Conservation (phyloP, 2,797 vertebrate species). For the Chloroceryle inda region DNA sequence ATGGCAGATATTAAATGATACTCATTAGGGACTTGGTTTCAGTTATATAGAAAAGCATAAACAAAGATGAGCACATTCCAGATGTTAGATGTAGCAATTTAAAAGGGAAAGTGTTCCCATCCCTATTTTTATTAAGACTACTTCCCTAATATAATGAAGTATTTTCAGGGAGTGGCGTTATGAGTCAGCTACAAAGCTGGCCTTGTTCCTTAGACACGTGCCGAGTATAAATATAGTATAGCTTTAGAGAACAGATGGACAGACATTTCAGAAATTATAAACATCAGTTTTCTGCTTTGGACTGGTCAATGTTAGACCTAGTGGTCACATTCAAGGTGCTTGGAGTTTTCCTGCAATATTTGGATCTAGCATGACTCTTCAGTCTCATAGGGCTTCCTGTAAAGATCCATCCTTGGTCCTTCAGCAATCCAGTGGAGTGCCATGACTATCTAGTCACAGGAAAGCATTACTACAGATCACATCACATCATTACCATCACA, state of each 20-base stretch:
- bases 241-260: constrained; percentile 67
- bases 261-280: constrained; percentile 54
- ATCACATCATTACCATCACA: not conserved
- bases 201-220: constrained; percentile 32
- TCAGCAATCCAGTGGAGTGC: not conserved
- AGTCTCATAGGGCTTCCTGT: not conserved
- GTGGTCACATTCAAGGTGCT: not conserved
- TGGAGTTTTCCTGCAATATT: constrained; percentile 1
- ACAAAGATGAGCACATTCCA: not conserved
- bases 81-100: not conserved
- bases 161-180: constrained; percentile 31
- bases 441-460: fast-evolving
- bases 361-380: not conserved
- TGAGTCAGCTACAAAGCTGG: constrained; percentile 30
- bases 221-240: constrained; percentile 59
- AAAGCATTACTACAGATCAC: not conserved
- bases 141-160: not conserved
- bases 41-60: not conserved
- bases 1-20: not conserved
- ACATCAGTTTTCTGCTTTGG: constrained; percentile 15
- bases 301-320: not conserved
- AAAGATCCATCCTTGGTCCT: not conserved
- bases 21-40: not conserved
- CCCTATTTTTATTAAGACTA: not conserved
- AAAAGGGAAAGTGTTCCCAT: not conserved